Conservation (phyloP, 2,797 vertebrate species). For the Syngnathus rostellatus region DNA sequence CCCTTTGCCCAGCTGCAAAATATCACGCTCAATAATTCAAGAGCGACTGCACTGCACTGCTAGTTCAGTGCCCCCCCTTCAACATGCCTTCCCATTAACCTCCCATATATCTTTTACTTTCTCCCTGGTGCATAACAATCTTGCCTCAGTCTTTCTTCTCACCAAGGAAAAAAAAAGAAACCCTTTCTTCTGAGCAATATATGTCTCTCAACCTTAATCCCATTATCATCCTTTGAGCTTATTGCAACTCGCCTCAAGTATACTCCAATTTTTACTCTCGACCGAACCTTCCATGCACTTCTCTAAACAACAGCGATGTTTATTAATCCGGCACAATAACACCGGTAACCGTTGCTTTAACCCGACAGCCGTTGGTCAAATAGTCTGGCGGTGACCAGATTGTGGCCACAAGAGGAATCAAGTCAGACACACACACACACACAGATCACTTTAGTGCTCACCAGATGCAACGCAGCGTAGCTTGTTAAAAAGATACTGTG, state of each 20-base stretch:
- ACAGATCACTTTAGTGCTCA: background rate
- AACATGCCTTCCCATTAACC: background rate
- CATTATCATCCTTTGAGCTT: background rate
- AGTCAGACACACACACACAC: background rate
- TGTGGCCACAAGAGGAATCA: background rate
- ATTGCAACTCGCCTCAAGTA: background rate
- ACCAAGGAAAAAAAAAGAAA: background rate
- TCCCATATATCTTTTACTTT: constrained; percentile 7
- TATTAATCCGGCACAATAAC: background rate
- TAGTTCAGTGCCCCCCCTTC: background rate
- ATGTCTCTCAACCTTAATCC: background rate
- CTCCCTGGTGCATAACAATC: background rate
- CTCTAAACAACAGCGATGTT: too few species aligned
- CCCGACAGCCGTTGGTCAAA: background rate
- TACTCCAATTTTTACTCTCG: background rate
- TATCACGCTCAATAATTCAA: constrained; percentile 70
- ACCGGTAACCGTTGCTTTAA: background rate
- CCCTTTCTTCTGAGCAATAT: background rate
- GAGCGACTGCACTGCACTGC: constrained; percentile 27
- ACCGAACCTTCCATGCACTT: background rate
- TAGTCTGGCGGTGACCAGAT: background rate
- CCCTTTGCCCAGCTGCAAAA: constrained; percentile 56
- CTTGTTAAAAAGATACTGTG: background rate
- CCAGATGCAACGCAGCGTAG: constrained; percentile 3
- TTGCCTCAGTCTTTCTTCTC: constrained; percentile 10